These are phyloP conservation scores for Polypedilum vanderplanki DNA, from an alignment of 1,140 invertebrate species.

Conservation along the genomic window DNA sequence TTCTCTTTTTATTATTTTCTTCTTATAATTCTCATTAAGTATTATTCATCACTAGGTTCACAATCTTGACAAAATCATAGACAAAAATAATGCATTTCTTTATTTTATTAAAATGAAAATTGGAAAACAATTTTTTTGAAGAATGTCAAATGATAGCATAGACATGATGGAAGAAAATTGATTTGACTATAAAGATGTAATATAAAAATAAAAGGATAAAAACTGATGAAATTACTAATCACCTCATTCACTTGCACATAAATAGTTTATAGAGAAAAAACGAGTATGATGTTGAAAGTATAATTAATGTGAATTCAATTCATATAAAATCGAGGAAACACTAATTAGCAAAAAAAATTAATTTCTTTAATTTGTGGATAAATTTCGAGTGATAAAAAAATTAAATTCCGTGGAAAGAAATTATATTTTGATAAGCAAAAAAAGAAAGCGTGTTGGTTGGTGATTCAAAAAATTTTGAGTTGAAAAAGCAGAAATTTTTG, in stretches of 20 bases:
- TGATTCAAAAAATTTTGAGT: background rate
- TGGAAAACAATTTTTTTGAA: background rate
- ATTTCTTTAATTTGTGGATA: background rate
- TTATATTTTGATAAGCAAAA: background rate
- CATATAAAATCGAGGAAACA: background rate
- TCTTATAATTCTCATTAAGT: background rate
- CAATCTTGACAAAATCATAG: background rate
- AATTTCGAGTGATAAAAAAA: too few relatives aligned
- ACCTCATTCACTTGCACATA: slow-evolving; percentile 11
- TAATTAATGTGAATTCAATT: background rate
- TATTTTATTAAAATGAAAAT: background rate
- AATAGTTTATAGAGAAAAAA: background rate
- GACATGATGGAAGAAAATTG: background rate
- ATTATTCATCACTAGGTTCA: background rate
- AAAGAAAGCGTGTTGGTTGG: background rate
- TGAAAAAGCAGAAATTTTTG: background rate
- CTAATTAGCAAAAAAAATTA: background rate
- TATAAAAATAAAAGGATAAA: background rate
- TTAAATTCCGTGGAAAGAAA: background rate
- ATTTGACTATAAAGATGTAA: background rate
- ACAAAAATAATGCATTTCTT: background rate
- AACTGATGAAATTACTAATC: slow-evolving; percentile 17
- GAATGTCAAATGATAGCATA: background rate
- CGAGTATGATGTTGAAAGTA: background rate
- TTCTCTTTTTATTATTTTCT: too few relatives aligned